phyloP scores from a whole-genome alignment of 2,797 vertebrate species.

The Decapterus maruadsi region DNA sequence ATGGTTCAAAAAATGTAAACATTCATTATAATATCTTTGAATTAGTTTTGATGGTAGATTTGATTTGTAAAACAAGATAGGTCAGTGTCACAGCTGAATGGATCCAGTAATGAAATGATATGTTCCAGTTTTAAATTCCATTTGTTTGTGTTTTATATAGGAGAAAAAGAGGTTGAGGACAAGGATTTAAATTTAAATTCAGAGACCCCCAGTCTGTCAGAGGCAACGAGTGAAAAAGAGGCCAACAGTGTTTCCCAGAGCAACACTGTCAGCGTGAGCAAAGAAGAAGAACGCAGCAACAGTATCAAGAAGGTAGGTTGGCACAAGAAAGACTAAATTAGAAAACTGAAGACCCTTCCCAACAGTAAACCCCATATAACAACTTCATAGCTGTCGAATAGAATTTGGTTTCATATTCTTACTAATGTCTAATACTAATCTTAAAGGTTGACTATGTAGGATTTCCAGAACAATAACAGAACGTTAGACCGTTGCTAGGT shows the following conservation, averaged over 20 bases:
- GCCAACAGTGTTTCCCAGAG: conserved; percentile 75
- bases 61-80: not conserved
- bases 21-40: not conserved
- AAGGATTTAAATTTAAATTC: conserved; percentile 95
- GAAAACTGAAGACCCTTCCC: not conserved
- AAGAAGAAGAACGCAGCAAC: conserved; percentile 89
- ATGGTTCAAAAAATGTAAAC: not conserved
- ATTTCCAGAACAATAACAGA: too few species aligned
- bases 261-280: conserved; percentile 73
- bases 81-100: not conserved
- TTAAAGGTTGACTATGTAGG: too few species aligned
- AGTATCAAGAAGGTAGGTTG: conserved; percentile 91
- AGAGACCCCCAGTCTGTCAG: conserved; percentile 90
- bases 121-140: not conserved
- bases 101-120: not conserved
- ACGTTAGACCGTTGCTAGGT: too few species aligned
- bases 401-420: too few species aligned
- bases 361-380: not conserved
- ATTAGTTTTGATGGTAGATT: not conserved
- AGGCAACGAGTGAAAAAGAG: conserved; percentile 92
- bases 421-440: too few species aligned
- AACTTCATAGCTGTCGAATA: too few species aligned
- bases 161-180: conserved; percentile 86
- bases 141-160: conserved; percentile 46
- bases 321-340: not conserved